Conservation (phyloP, 2,113 vertebrate species). For the Megaceryle maxima region DNA sequence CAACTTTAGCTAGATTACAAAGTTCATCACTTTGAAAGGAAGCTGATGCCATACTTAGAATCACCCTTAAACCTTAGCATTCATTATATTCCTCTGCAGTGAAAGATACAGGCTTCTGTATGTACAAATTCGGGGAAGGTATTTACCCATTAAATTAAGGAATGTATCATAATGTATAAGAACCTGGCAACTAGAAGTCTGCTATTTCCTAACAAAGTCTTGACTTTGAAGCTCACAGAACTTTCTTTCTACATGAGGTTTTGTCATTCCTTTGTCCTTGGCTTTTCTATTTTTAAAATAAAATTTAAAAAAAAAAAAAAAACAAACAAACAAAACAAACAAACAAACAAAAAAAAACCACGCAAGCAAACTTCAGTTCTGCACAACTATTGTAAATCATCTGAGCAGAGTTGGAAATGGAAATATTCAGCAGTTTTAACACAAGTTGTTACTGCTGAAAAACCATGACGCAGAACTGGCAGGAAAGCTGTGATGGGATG, state of each 20-base stretch:
- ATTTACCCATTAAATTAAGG: neutral
- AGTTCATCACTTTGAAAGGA: slow-evolving; percentile 39
- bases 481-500: neutral
- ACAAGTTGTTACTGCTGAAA: neutral
- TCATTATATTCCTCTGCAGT: neutral
- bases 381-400: neutral
- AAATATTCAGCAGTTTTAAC: neutral
- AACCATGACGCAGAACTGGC: neutral
- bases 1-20: slow-evolving; percentile 2
- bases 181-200: neutral
- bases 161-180: neutral
- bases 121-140: neutral
- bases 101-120: neutral
- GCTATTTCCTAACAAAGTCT: neutral
- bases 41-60: neutral
- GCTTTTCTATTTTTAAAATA: neutral
- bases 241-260: neutral
- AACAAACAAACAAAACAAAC: no score
- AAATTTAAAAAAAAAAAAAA: no score
- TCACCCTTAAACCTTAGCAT: neutral
- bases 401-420: neutral
- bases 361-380: neutral
- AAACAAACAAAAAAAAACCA: no score
- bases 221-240: neutral
- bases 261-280: neutral